These are phyloP conservation scores for Umimayanthus kanabou DNA, from an alignment of 92 coral and sea anemone species.

Conservation along the genomic window DNA sequence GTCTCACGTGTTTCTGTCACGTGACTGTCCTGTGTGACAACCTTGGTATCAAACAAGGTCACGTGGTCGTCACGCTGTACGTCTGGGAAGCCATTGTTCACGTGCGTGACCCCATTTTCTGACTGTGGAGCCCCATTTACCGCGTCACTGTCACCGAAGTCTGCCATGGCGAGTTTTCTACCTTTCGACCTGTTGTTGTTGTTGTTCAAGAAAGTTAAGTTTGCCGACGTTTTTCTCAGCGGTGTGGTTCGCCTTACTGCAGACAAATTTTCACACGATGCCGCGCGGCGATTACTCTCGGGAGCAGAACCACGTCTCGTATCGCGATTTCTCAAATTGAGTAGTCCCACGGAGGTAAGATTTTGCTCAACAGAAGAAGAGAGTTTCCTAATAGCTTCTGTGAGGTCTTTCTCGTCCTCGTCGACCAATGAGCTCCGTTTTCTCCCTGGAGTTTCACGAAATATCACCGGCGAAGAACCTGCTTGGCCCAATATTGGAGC, in stretches of 20 bases:
- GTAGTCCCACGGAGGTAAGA: constrained; percentile 28
- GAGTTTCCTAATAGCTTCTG: constrained; percentile 33
- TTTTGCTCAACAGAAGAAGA: constrained; percentile 42
- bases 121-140: constrained; percentile 31
- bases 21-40: constrained; percentile 1
- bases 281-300: constrained; percentile 21
- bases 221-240: constrained; percentile 17
- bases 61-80: constrained; percentile 16
- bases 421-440: constrained; percentile 27
- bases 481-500: constrained; percentile 39
- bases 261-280: constrained; percentile 30
- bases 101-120: constrained; percentile 5
- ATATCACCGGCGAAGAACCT: constrained; percentile 37
- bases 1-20: constrained; percentile 34
- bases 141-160: constrained; percentile 9
- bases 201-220: constrained; percentile 6
- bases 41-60: constrained; percentile 8
- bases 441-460: constrained; percentile 31
- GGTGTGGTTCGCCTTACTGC: constrained; percentile 14
- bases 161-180: constrained; percentile 14
- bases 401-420: constrained; percentile 46
- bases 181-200: constrained; percentile 28
- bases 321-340: constrained; percentile 18
- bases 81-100: constrained; percentile 8
- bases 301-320: constrained; percentile 32